These are phyloP conservation scores for Brevipalpus yothersi DNA, from an alignment of 1,140 invertebrate genomes.

Conservation along the genomic window DNA sequence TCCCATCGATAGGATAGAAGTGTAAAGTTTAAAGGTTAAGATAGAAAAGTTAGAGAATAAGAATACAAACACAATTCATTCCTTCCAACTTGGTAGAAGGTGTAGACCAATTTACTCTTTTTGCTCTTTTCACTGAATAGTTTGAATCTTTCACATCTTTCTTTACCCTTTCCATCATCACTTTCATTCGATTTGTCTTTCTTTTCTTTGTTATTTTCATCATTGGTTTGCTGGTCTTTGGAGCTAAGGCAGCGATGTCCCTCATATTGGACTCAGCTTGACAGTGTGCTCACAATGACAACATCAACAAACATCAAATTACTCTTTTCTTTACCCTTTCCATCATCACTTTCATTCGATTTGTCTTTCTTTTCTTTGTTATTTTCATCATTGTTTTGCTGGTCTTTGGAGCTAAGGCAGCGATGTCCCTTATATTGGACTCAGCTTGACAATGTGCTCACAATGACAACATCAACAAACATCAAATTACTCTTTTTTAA, in stretches of 20 bases:
- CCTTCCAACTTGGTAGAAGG: not conserved
- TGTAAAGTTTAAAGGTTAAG: not conserved
- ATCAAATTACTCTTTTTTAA: too few relatives aligned
- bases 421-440: too few relatives aligned
- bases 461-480: too few relatives aligned
- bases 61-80: not conserved
- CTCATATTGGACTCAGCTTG: too few relatives aligned
- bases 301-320: too few relatives aligned
- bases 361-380: not conserved
- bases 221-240: too few relatives aligned
- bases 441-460: too few relatives aligned
- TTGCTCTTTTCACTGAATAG: not conserved
- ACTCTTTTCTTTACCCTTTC: too few relatives aligned
- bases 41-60: not conserved
- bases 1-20: not conserved
- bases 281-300: too few relatives aligned
- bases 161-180: not conserved
- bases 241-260: too few relatives aligned
- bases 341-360: not conserved
- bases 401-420: too few relatives aligned
- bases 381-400: too few relatives aligned
- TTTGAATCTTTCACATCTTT: not conserved
- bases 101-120: not conserved
- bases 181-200: not conserved
- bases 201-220: not conserved